A percentile compares a stretch with the other conserved stretches of the same genome.
Conservation (phyloP, 2,888 invertebrate genomes). For the Polyommatus icarus region DNA sequence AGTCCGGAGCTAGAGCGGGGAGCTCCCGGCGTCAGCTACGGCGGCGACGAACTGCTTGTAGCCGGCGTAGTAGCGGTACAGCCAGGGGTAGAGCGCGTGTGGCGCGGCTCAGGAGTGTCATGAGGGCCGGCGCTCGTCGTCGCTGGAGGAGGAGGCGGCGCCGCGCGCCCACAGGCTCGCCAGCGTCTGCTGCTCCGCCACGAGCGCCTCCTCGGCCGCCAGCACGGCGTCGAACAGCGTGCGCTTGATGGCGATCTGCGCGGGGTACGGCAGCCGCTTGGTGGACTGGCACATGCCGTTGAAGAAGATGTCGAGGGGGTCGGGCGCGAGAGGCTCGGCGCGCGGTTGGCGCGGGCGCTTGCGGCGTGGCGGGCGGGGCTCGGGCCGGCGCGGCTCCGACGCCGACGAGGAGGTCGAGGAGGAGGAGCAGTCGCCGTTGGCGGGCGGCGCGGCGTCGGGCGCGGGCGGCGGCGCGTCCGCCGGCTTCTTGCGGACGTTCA, state of each 20-base stretch:
- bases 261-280: conserved; percentile 65
- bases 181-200: conserved; percentile 69
- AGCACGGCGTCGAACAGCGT: conserved; percentile 65
- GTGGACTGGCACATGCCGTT: conserved; percentile 74
- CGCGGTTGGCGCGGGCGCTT: conserved; percentile 38
- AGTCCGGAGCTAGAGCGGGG: background rate
- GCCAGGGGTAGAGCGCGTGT: conserved; percentile 37
- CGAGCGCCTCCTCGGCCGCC: conserved; percentile 67
- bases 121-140: conserved; percentile 53
- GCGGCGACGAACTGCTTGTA: conserved; percentile 38
- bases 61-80: conserved; percentile 42
- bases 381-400: conserved; percentile 37
- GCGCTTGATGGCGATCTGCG: conserved; percentile 69
- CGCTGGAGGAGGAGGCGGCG: conserved; percentile 54
- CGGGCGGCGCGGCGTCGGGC: conserved; percentile 42
- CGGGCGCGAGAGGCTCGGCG: conserved; percentile 46
- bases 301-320: conserved; percentile 72
- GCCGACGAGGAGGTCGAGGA: background rate
- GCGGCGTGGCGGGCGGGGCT: conserved; percentile 36
- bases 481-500: conserved; percentile 67
- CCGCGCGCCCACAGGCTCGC: conserved; percentile 65
- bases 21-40: conserved; percentile 33
- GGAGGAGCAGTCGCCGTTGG: conserved; percentile 44
- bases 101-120: conserved; percentile 56
- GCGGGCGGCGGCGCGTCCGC: conserved; percentile 42